phyloP scores from a whole-genome alignment of 2,888 invertebrate species.

The Fragum sueziense region DNA sequence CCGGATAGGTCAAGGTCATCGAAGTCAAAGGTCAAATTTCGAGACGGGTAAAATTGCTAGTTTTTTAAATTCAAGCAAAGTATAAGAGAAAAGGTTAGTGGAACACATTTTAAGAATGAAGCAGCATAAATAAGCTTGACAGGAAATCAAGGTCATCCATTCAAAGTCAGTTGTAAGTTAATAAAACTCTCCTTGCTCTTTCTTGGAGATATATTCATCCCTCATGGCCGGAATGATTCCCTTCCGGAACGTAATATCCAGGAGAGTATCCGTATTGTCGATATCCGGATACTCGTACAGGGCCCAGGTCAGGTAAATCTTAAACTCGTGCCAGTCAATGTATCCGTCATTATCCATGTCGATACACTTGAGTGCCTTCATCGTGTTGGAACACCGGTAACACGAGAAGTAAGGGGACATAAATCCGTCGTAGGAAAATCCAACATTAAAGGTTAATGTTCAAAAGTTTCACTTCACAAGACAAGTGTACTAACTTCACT shows the following conservation, averaged over 20 bases:
- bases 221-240: constrained; percentile 44
- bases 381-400: constrained; percentile 31
- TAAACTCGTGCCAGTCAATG: constrained; percentile 39
- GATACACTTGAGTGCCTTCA: constrained; percentile 23
- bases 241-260: constrained; percentile 33
- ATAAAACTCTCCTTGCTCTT: background rate
- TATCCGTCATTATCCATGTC: constrained; percentile 35
- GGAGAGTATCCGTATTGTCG: constrained; percentile 16
- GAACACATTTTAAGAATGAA: no score
- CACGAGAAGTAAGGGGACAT: constrained; percentile 39
- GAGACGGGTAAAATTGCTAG: no score
- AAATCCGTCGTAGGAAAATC: constrained; percentile 38
- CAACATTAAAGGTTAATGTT: no score
- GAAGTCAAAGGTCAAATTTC: no score
- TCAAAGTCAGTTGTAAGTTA: no score
- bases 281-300: constrained; percentile 35
- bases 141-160: no score
- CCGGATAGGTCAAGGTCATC: no score
- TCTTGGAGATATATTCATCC: constrained; percentile 8
- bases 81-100: no score
- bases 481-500: no score
- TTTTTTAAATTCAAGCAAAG: no score
- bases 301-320: constrained; percentile 43
- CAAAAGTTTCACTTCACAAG: no score
- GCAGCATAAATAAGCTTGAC: no score